Conservation (phyloP, 2,888 invertebrate genomes). For the Lobophora halterata region DNA sequence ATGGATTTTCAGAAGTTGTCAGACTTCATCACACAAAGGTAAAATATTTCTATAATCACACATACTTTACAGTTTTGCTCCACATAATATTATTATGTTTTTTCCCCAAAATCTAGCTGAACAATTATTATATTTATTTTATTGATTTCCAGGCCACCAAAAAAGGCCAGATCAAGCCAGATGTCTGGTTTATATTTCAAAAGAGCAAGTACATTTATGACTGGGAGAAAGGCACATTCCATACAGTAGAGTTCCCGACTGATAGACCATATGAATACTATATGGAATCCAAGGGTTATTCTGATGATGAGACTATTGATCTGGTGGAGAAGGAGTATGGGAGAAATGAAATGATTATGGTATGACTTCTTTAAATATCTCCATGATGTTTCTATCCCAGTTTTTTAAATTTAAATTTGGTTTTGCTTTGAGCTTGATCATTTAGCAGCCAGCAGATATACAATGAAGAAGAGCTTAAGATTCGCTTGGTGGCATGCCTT, state of each 20-base stretch:
- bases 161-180: conserved; percentile 71
- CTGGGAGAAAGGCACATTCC: conserved; percentile 89
- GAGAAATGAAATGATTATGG: conserved; percentile 92
- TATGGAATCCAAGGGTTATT: conserved; percentile 91
- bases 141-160: conserved; percentile 60
- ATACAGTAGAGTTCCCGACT: conserved; percentile 92
- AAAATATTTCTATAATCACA: conserved; percentile 21
- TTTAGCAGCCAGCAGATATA: no score
- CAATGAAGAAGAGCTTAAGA: no score
- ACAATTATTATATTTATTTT: conserved; percentile 9
- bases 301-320: conserved; percentile 89
- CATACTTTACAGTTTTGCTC: not conserved
- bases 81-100: not conserved
- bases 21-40: conserved; percentile 85
- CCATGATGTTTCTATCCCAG: no score
- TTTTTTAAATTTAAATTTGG: no score
- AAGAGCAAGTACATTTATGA: conserved; percentile 98
- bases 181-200: conserved; percentile 97
- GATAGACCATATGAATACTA: conserved; percentile 86
- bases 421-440: no score
- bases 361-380: no score
- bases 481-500: no score
- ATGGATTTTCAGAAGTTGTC: conserved; percentile 97
- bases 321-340: conserved; percentile 92
- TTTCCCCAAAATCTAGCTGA: not conserved